Evolutionary conservation across 2,797 vertebrate genomes (phyloP).

Genomic region (Perodicticus potto): DNA sequence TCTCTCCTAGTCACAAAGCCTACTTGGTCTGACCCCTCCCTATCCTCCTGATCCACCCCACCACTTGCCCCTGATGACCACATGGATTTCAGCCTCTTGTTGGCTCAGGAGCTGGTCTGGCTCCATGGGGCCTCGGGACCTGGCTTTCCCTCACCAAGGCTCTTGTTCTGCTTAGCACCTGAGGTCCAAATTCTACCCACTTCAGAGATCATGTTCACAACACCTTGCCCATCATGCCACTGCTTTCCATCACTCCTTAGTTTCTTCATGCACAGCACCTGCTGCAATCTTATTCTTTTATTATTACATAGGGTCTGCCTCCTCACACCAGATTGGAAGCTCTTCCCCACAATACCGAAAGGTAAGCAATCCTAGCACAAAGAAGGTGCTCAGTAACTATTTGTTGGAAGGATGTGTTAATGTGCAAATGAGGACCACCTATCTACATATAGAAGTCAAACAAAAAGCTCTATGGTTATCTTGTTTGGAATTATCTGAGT

Average conservation of each 20-base stretch:
- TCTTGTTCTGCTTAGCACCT: background rate
- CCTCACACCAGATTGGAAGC: background rate
- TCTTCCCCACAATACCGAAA: background rate
- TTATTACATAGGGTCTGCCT: background rate
- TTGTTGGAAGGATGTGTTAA: background rate
- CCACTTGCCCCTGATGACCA: background rate
- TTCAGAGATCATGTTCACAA: background rate
- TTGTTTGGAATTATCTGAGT: background rate
- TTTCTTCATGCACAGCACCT: background rate
- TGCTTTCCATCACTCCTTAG: background rate
- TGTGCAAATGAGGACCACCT: background rate
- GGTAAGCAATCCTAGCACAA: background rate
- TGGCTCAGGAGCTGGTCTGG: background rate
- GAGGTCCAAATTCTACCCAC: background rate
- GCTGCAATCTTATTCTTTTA: background rate
- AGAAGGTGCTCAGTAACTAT: background rate
- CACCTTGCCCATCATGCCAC: background rate
- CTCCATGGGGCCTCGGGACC: background rate
- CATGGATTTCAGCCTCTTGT: background rate
- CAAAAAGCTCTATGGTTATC: background rate
- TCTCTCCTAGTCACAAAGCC: background rate
- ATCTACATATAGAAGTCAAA: background rate
- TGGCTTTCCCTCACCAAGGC: background rate
- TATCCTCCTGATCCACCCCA: background rate
- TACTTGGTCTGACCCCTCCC: background rate